Evolutionary conservation across 2,113 vertebrate genomes (phyloP), one percentile per base, ranked within the genome.

Genomic region (Alectura lathami): DNA sequence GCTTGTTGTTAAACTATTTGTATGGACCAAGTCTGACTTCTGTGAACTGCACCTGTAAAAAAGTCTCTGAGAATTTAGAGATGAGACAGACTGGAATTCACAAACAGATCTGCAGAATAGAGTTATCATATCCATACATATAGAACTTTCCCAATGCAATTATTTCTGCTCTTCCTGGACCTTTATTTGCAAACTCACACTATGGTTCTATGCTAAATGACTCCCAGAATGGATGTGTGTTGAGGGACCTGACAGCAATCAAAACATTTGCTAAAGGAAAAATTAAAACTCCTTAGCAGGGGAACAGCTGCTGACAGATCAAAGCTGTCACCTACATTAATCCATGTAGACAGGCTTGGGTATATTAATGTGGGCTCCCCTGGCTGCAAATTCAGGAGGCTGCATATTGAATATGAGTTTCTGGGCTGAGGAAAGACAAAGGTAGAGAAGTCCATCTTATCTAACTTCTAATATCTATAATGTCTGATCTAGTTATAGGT

Each of bases 261-360:
- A 91, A 86, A 92, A 29, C 11, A 22, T 64, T 89, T 85, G 51
- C 26, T 89, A 91, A 88, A 89, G 24, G 6, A 92, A 42, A 91
- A 87, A 92, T 83, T 89, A 77, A 87, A 82, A 68, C 57, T 69
- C 20, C 16, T 82, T 69, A 73, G 21, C 38, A 79, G 45, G 11
- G 24, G 26, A 87, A 84, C 9, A 86, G 57, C 27, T 64, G 24
- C 43, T 92, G 69, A 78, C 21, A 84, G 53, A 88, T 89, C 77
- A 83, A 92, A 93, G 48, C 11, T 72, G n/a, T 54, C 24, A 83
- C 54, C n/a, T 67, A n/a, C 36, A 20, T 56, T 79, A 43, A 60
- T 40, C 53, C 57, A 29, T 15, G 30, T 13, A 60, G 70, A 51
- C 43, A 79, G 70, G 40, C 36, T 45, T 62, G 29, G 13, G 17